Evolutionary conservation across 2,797 vertebrate species (phyloP), one percentile per base, ranked within the genome.

Genomic region (Sebastes hopkinsi): DNA sequence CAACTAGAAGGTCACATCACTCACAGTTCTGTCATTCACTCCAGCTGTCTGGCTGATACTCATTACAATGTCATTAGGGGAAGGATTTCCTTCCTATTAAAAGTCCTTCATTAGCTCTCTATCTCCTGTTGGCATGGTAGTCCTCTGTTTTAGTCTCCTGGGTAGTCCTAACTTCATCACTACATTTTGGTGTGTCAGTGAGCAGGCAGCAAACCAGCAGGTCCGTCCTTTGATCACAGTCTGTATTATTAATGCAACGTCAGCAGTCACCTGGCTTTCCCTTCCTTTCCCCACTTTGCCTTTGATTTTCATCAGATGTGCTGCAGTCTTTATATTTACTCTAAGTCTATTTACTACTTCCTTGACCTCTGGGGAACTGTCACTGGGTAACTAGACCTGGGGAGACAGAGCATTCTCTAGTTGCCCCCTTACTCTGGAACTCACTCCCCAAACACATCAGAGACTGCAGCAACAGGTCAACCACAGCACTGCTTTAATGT

Each of bases 101-200:
- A 80, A 86, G 87, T 94, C 91, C 94, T 95, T 95, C 94, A 96
- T 96, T 95, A 96, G 93, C 89, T 93, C 94, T 77, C 92, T 64
- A 23, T 88, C 89, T 84, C 30, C 32, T 13, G 46, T 79, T 88
- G 84, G 87, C 94, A 67, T 16, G 27, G 38, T 12, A 42, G 61
- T 65, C 25, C 9, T 79, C 42, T 50, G 61, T 52, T 62, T 56
- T 30, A 18, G 65, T 46, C 74, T 77, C 34, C n/a, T 65, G 42
- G 54, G 64, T 56, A 67, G 18, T 73, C 18, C 54, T 55, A 8
- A 77, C 60, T 71, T 70, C 67, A 76, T 79, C 73, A 75, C 22
- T 20, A 70, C 38, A 18, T 67, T 59, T 7, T 67, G 18, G 22
- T 6, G 2, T 73, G 50, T 71, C 55, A 77, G 38, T 58, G 34